Base-by-base conservation (phyloP, 2,797 vertebrate species). In the Muscicapa comitata region DNA sequence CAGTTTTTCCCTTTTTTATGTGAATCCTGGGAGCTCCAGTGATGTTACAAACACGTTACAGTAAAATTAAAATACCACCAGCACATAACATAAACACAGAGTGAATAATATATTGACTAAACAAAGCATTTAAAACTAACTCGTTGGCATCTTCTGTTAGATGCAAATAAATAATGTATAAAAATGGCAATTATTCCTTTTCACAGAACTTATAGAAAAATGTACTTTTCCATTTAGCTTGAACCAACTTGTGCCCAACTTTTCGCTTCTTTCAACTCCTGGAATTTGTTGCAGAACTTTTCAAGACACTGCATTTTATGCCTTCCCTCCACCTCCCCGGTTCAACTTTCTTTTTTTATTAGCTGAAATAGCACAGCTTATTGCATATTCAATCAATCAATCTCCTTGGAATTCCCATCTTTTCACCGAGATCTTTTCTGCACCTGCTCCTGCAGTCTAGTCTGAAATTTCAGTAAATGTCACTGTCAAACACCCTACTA, bases 311-410 rank as follows among this genome's bases (percentile, higher is more conserved):
- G 24, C 1, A 24, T 86, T 96, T 80, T 54, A 68, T 48, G 54
- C 38, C 11, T 83, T 74, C 31, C 5, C 5, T 73, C 54, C 12
- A 23, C 1, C 4, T 13, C 2, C 10, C 2, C 0, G 0, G 6
- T 53, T 82, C 58, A 71, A 17, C 6, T 61, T 67, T 43, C 23
- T 26, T 35, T 68, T 74, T 81, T 67, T 25, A n/a, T 37, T 73
- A 62, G 23, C 8, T 55, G 43, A 13, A 85, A 12, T 19, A 66
- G 20, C 23, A 38, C 9, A 37, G 12, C 33, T 95, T 72, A 35
- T 55, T 74, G 25, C 19, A 57, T 53, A 57, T 42, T 61, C 33
- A 54, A 31, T 25, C 25, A 38, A 45, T 50, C 62, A 57, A 8
- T 18, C 31, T 65, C 17, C 37, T 63, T 50, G 13, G 35, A 72